Evolutionary conservation across 1,140 invertebrate genomes (phyloP).

Genomic region (Cyclargus thomasi): DNA sequence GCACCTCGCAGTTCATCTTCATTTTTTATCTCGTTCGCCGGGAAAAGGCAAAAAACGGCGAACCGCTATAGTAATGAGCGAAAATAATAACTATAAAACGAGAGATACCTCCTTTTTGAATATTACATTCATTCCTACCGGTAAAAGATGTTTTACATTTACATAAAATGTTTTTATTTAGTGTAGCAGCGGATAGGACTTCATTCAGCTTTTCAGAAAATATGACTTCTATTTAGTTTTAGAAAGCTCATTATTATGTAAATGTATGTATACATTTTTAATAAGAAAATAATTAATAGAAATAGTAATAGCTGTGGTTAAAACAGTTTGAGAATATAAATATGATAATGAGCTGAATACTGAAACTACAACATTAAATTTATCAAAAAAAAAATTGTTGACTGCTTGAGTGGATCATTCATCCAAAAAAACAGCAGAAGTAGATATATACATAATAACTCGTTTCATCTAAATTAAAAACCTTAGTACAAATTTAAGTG

Average conservation of each 20-base stretch:
- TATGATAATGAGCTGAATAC: too few relatives aligned
- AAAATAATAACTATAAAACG: slow-evolving; percentile 61
- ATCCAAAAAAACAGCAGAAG: too few relatives aligned
- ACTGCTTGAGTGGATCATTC: too few relatives aligned
- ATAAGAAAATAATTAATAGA: too few relatives aligned
- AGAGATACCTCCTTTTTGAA: slow-evolving; percentile 27
- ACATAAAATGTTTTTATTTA: background rate
- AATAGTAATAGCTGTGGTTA: too few relatives aligned
- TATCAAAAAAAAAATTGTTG: too few relatives aligned
- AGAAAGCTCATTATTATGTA: too few relatives aligned
- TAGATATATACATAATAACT: too few relatives aligned
- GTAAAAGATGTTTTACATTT: slow-evolving; percentile 10
- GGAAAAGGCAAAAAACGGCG: slow-evolving; percentile 64
- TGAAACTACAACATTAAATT: too few relatives aligned
- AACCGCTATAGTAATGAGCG: slow-evolving; percentile 69
- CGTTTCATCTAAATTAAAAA: too few relatives aligned
- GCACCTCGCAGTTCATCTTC: slow-evolving; percentile 71
- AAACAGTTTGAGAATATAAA: too few relatives aligned
- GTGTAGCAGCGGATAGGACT: background rate
- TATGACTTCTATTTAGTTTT: background rate
- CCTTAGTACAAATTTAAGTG: background rate
- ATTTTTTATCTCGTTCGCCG: slow-evolving; percentile 71
- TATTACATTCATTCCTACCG: slow-evolving; percentile 11
- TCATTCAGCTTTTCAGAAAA: background rate
- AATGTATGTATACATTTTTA: too few relatives aligned